Percentiles rank a stretch among this genome's conserved stretches.
phyloP scores from a whole-genome alignment of 2,113 vertebrate species.

The Anolis carolinensis region DNA sequence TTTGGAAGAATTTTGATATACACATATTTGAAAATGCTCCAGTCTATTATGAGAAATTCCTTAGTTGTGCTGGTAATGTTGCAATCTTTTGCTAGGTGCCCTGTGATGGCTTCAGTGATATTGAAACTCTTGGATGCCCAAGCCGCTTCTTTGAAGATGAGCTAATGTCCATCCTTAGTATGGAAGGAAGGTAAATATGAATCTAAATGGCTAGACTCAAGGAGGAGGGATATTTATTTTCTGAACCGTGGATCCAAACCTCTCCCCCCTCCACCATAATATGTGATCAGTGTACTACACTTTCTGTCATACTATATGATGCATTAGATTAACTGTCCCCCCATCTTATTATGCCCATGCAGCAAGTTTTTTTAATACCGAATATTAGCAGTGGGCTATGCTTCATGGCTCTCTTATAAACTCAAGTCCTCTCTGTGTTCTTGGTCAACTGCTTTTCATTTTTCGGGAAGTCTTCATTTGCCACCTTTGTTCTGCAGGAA shows the following conservation, averaged over 20 bases:
- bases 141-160: slow-evolving; percentile 97
- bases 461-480: background rate
- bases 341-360: background rate
- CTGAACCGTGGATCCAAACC: too few species aligned
- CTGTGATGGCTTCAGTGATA: slow-evolving; percentile 95
- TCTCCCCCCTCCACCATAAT: too few species aligned
- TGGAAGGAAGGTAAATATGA: slow-evolving; percentile 88
- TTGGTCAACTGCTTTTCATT: background rate
- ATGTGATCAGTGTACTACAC: too few species aligned
- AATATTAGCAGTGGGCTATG: too few species aligned
- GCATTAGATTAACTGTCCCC: background rate
- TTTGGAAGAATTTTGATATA: background rate
- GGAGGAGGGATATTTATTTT: background rate
- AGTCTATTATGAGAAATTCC: background rate
- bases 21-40: background rate
- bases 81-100: slow-evolving; percentile 83
- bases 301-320: too few species aligned
- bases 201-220: background rate
- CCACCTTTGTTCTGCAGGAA: slow-evolving; percentile 78
- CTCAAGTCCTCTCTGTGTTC: background rate
- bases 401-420: background rate
- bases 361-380: too few species aligned
- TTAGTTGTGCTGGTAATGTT: background rate
- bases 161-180: slow-evolving; percentile 91
- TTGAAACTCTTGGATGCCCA: slow-evolving; percentile 91